Percentiles rank a stretch among this genome's conserved stretches.
These are phyloP conservation scores for Athene cunicularia DNA, from an alignment of 2,113 vertebrate species.

Conservation along the genomic window DNA sequence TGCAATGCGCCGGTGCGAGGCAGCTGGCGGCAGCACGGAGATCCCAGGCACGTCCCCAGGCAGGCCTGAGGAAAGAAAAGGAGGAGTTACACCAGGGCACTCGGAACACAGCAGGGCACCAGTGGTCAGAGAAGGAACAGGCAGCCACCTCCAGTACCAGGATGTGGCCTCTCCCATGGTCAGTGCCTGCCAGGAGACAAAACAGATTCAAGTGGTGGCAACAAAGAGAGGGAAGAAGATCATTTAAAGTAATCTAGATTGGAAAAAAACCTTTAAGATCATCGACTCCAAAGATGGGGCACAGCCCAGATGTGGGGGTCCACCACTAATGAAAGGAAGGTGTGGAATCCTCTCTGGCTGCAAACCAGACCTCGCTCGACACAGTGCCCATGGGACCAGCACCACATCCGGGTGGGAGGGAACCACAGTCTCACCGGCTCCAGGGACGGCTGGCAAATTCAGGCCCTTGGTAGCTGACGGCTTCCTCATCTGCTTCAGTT, in stretches of 20 bases:
- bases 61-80: constrained; percentile 23
- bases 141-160: neutral
- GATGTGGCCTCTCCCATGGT: fast-evolving
- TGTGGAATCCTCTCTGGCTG: neutral
- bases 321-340: neutral
- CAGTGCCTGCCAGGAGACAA: neutral
- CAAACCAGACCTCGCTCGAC: neutral
- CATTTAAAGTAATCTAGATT: neutral
- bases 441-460: constrained; percentile 85
- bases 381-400: fast-evolving
- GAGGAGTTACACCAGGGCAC: neutral
- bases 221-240: neutral
- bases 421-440: constrained; percentile 75
- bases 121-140: neutral
- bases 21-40: constrained; percentile 69
- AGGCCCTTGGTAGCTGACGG: constrained; percentile 74
- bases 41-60: constrained; percentile 74
- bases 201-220: neutral
- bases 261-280: neutral
- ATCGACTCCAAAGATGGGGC: neutral
- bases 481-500: constrained; percentile 89
- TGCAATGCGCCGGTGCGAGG: constrained; percentile 80
- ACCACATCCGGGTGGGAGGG: neutral
- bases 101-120: neutral
- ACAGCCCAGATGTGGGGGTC: neutral